Evolutionary conservation across 2,113 vertebrate species (phyloP).

Genomic region (Diphyllodes magnificus): DNA sequence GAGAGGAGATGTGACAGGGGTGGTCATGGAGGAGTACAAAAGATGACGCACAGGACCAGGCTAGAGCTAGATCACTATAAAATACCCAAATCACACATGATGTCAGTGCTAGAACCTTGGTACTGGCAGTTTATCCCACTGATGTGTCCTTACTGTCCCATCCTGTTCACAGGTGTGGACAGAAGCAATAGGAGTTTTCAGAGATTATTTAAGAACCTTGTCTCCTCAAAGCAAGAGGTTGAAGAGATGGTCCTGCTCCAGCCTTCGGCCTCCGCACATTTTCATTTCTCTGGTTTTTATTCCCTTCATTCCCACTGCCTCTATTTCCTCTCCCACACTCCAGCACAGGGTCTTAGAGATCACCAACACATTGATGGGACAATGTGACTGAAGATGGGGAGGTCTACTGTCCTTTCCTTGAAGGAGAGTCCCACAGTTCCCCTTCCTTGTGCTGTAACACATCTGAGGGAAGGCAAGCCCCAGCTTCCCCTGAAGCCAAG

Average conservation of each 20-base stretch:
- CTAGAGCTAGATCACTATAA: neutral
- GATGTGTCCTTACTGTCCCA: neutral
- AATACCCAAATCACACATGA: neutral
- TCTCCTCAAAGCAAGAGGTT: neutral
- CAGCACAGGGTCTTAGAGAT: neutral
- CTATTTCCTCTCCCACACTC: neutral
- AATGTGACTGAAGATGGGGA: neutral
- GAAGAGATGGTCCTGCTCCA: neutral
- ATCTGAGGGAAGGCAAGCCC: neutral
- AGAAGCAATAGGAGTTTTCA: neutral
- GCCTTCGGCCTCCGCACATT: neutral
- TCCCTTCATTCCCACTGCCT: neutral
- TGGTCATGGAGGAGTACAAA: neutral
- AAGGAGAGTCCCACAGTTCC: neutral
- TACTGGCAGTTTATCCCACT: neutral
- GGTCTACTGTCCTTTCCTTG: neutral
- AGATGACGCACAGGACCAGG: neutral
- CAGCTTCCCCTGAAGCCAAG: neutral
- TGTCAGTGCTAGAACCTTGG: neutral
- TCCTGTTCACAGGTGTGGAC: neutral
- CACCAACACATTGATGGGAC: neutral
- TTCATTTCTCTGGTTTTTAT: neutral
- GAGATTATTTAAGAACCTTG: neutral
- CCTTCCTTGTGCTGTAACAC: neutral
- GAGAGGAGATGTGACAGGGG: neutral